Evolutionary conservation across 2,113 vertebrate genomes (phyloP).

Genomic region (Dicaeum eximium): DNA sequence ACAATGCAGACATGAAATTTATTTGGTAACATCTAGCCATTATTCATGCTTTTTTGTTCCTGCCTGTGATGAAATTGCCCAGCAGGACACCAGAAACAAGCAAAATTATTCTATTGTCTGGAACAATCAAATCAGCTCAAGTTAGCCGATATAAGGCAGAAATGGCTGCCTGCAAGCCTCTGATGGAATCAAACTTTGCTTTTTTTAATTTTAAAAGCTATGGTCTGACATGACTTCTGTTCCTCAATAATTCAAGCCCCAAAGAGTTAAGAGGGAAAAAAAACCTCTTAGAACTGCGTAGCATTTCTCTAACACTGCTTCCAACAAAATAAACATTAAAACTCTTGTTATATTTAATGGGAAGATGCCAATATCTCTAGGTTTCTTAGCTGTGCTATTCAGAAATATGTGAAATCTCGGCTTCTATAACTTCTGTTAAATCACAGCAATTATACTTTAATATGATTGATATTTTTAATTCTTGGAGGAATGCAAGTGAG

Average conservation of each 20-base stretch:
- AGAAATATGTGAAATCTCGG: not conserved
- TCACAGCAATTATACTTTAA: not conserved
- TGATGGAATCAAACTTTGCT: not conserved
- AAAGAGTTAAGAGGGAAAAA: not conserved
- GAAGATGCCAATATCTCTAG: not conserved
- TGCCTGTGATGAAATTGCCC: slow-evolving; percentile 29
- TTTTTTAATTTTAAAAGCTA: not conserved
- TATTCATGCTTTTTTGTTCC: slow-evolving; percentile 12
- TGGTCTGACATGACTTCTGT: not conserved
- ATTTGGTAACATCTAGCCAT: slow-evolving; percentile 16
- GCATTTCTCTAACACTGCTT: not conserved
- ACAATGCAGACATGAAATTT: not conserved
- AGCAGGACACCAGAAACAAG: slow-evolving; percentile 41
- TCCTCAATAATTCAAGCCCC: not conserved
- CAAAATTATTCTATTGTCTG: slow-evolving; percentile 19
- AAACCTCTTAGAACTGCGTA: not conserved
- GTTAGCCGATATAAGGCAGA: not conserved
- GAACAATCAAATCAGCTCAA: slow-evolving; percentile 42
- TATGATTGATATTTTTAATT: not conserved
- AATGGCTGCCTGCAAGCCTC: not conserved
- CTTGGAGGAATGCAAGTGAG: not conserved
- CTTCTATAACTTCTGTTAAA: not conserved
- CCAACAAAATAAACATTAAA: not conserved
- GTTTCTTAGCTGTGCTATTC: not conserved
- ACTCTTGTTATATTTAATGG: not conserved